Percentiles rank a stretch among this genome's conserved stretches.
Evolutionary conservation across 92 coral and sea anemone species (phyloP).

Genomic region (Zoanthus sociatus): DNA sequence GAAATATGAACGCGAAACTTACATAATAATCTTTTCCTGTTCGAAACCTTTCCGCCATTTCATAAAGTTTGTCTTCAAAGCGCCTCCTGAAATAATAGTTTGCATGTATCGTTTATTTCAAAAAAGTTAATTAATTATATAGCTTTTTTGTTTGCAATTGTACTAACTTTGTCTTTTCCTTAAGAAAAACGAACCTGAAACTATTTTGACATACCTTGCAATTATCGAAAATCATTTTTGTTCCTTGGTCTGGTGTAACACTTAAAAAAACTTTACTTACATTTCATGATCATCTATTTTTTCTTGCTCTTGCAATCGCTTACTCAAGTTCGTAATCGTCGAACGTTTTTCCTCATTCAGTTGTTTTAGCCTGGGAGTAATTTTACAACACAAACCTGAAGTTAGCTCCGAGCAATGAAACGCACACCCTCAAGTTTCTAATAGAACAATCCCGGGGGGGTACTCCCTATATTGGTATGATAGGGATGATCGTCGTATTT

Average conservation of each 20-base stretch:
- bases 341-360: conserved; percentile 72
- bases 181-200: too few relatives aligned
- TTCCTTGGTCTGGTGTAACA: background rate
- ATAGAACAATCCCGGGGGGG: too few relatives aligned
- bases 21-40: conserved; percentile 74
- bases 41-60: conserved; percentile 73
- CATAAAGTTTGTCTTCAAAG: conserved; percentile 69
- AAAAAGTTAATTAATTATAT: too few relatives aligned
- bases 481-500: too few relatives aligned
- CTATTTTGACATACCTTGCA: too few relatives aligned
- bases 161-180: too few relatives aligned
- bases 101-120: background rate
- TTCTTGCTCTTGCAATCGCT: conserved; percentile 68
- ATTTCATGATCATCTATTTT: conserved; percentile 63
- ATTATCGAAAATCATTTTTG: too few relatives aligned
- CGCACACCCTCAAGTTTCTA: too few relatives aligned
- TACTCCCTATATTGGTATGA: too few relatives aligned
- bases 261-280: conserved; percentile 51
- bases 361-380: conserved; percentile 59
- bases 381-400: background rate
- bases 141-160: background rate
- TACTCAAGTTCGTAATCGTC: conserved; percentile 62
- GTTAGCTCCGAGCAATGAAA: too few relatives aligned
- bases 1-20: conserved; percentile 46
- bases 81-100: conserved; percentile 41